A percentile compares a stretch with the other conserved stretches of the same genome.
Conservation (phyloP, 2,888 invertebrate species). For the Salticus scenicus region DNA sequence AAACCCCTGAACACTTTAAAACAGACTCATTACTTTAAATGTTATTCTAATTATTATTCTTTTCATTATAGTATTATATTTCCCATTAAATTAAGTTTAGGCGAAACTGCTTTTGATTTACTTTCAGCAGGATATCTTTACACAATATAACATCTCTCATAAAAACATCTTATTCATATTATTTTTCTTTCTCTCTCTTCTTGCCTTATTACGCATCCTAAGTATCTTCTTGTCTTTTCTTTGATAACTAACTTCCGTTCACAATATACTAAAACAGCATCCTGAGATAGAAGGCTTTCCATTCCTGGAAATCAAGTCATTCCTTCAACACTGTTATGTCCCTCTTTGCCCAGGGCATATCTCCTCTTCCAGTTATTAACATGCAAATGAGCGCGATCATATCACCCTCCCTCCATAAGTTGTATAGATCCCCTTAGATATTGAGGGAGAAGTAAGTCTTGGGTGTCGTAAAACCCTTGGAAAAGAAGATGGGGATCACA, state of each 20-base stretch:
- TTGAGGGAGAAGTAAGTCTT: not conserved
- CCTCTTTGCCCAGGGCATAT: not conserved
- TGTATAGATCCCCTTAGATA: conserved; percentile 13
- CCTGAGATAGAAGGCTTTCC: not conserved
- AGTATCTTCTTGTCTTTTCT: not conserved
- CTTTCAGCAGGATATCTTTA: no score
- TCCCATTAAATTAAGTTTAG: no score
- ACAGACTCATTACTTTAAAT: no score
- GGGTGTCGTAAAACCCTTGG: conserved; percentile 52
- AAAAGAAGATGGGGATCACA: conserved; percentile 37
- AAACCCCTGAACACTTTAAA: no score
- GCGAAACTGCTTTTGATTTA: no score
- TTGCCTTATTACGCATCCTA: not conserved
- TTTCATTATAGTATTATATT: no score
- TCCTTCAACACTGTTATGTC: conserved; percentile 15
- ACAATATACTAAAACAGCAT: not conserved
- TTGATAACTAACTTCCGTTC: conserved; percentile 1
- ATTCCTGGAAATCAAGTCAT: not conserved
- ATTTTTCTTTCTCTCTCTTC: not conserved
- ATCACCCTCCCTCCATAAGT: conserved; percentile 20
- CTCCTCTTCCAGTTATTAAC: conserved; percentile 46
- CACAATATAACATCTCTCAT: no score
- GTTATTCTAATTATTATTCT: no score
- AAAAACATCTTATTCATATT: conserved; percentile 1
- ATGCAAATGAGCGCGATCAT: conserved; percentile 56